Percentiles rank a stretch among this genome's conserved stretches.
Evolutionary conservation across 2,113 vertebrate genomes (phyloP).

Genomic region (Hydropotes inermis): DNA sequence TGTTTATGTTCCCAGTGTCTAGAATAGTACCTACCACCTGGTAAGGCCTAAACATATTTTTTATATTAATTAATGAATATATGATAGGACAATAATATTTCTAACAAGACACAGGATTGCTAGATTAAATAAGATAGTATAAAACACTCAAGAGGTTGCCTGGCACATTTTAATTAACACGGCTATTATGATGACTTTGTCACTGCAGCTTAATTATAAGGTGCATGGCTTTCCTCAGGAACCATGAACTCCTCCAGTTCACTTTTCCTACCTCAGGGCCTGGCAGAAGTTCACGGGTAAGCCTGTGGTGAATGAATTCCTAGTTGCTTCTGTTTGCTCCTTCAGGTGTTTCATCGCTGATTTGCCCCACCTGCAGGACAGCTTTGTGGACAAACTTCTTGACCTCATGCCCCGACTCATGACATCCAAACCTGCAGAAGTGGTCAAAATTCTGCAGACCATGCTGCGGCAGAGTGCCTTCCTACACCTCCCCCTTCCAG

Average conservation of each 20-base stretch:
- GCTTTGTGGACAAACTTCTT: conserved; percentile 94
- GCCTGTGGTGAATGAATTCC: not conserved
- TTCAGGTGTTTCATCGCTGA: conserved; percentile 91
- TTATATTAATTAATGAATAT: not conserved
- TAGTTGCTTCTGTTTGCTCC: conserved; percentile 1
- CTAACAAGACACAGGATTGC: not conserved
- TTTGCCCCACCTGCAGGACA: conserved; percentile 93
- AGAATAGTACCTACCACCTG: not conserved
- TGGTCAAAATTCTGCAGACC: conserved; percentile 94
- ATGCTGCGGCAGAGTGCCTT: conserved; percentile 92
- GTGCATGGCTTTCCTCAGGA: not conserved
- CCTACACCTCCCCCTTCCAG: conserved; percentile 90
- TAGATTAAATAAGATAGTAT: not conserved
- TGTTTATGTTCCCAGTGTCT: not conserved
- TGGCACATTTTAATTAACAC: not conserved
- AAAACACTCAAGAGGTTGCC: not conserved
- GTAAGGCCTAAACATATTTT: not conserved
- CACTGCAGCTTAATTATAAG: not conserved
- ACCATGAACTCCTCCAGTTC: not conserved
- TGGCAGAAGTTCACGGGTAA: not conserved
- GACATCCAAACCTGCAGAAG: conserved; percentile 91
- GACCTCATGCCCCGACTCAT: conserved; percentile 95
- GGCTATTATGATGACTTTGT: not conserved
- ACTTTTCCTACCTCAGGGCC: not conserved
- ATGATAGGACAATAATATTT: not conserved